Evolutionary conservation across 2,797 vertebrate genomes (phyloP), one percentile per base, ranked within the genome.

Genomic region (Novumbra hubbsi): DNA sequence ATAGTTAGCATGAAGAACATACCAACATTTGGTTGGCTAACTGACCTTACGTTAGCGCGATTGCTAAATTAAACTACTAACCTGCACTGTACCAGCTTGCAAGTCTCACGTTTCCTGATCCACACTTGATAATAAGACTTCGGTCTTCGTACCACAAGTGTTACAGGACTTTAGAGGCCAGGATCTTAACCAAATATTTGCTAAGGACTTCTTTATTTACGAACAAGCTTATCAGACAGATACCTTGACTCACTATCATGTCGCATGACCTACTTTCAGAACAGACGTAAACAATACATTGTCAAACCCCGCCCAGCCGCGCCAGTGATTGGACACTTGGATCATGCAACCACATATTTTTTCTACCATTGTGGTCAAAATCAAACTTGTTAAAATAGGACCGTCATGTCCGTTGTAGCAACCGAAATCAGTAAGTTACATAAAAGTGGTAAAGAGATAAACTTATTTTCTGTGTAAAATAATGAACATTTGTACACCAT

Each of bases 201-300:
- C 21, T 24, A 24, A 11, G 9, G 1, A 60, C n/a, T 24, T 12
- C 55, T 60, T 60, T 60, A 8, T 60, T 60, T 60, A 27, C 21
- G 21, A 60, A 60, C 55, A 60, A 12, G 21, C 9, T 27, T 24
- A 3, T 24, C 55, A 4, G 21, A 21, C 55, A 27, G 24, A 21
- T 60, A 60, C 9, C 55, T 60, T 14, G 24, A 60, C 3, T 60
- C 55, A 57, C n/a, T 21, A n/a, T 8, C 19, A n/a, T 57, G 21
- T 57, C 55, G 32, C 28, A 30, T 81, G 82, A 84, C 82, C 80
- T 79, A 86, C 80, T 84, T 86, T 79, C 49, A 69, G 67, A 55
- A 71, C 78, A 74, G 78, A 84, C 82, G 80, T 86, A 86, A 86
- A 84, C 84, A 86, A 76, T 76, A 45, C 55, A 60, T 60, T 14